Base-by-base conservation (phyloP, 2,113 vertebrate genomes). In the Aphelocoma coerulescens region DNA sequence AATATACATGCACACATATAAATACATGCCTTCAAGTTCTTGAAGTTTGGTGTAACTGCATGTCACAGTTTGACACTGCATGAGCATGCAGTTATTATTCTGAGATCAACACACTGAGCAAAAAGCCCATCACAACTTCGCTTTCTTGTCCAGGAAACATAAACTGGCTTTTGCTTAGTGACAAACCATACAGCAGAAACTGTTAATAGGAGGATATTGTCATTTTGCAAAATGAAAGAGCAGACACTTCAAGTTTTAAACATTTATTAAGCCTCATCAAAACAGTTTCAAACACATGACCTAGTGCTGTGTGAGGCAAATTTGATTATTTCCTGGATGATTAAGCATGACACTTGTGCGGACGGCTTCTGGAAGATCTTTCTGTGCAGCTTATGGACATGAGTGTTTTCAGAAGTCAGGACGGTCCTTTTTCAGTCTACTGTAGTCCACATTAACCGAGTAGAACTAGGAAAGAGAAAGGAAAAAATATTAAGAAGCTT, bases 391-490 rank as follows among this genome's bases (percentile, higher is more conserved):
- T 96, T 65, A 67, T 1, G 24, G 57, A 89, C 79, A 61, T 76
- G 24, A 76, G 18, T 35, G 43, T 71, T 72, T 81, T 99, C 97
- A 99, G 98, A 98, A 99, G 81, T 99, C 99, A 35, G 99, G 99
- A n/a, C 99, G 96, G 49, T 99, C 97, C 97, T 99, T 99, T 97
- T 99, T 99, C 97, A 99, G 98, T 75, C 98, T 99, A 94, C 97
- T 98, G 98, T 99, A 99, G 97, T 99, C 98, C 59, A 97, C 97
- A 87, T 98, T 99, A 46, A 99, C 98, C 1, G 98, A 23, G 66
- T 87, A 98, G 78, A 99, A 99, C 99, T 99, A 97, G 16, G 51
- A 89, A 57, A 85, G 30, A 23, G 59, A 13, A 72, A 55, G 43
- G 16, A 48, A 30, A 75, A 85, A 71, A 72, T 71, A 76, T 3